Base-by-base conservation (phyloP, 2,797 vertebrate genomes). In the Phyllotis vaccarum region DNA sequence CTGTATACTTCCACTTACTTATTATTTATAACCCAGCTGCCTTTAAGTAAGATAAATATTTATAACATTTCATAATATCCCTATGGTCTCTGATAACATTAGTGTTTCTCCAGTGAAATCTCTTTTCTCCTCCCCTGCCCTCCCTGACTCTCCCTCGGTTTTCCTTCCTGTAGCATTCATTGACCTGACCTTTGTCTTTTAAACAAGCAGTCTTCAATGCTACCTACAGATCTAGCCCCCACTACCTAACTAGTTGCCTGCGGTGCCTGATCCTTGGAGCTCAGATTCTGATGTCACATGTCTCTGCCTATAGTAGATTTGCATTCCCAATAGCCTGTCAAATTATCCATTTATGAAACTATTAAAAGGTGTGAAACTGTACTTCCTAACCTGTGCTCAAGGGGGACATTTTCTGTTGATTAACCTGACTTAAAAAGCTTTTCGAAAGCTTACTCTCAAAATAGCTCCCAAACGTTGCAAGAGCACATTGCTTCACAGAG, bases 61-160 rank as follows among this genome's bases (percentile, higher is more conserved):
- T 96, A n/a, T 96, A 96, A 94, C 95, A 93, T 90, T 85, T 83
- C 62, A 94, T 78, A 89, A 56, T 66, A 94, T 89, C 75, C 29
- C 82, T 83, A 0, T 46, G 58, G 60, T 80, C 64, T 91, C 40
- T n/a, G 74, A 75, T 60, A 14, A 9, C 58, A 60, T 60, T 24
- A 60, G 58, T 60, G 22, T 60, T 60, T 60, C 58, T 60, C 58
- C 58, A 60, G 8, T 22, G 58, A 60, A 60, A 60, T 60, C 22
- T 21, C 4, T 21, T 7, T 17, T 10, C 12, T 6, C 4, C 1
- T 2, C 3, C 6, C 34, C 1, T 14, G 0, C 43, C 1, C n/a
- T 21, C 64, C 24, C 31, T 68, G 17, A 40, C 3, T 62, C 8
- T 64, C 66, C 43, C 49, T 83, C n/a, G 58, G 54, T 94, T 83